Evolutionary conservation across 2,113 vertebrate species (phyloP), one percentile per base, ranked within the genome.

Genomic region (Beaufortia kweichowensis): DNA sequence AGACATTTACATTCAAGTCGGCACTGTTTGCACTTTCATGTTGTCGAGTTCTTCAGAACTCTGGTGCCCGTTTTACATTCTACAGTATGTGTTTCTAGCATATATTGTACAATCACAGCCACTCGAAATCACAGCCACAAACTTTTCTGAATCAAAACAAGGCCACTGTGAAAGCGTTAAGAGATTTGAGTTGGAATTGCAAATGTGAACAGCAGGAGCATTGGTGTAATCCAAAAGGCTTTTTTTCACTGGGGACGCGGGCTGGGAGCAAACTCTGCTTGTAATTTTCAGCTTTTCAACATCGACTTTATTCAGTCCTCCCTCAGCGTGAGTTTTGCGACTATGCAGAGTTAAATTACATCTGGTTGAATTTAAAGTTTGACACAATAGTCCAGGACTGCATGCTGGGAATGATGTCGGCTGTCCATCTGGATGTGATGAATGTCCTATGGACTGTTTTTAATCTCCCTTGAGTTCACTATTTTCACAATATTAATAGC

Each of bases 201-300:
- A 80, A 68, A 83, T 81, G 79, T 78, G 79, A 83, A 24, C 79
- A 83, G 75, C 62, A 57, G 81, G 63, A 71, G 39, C 33, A 21
- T 60, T 31, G 33, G 29, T 73, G 56, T 53, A 67, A 81, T 78
- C 56, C 63, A 82, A 64, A 41, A 17, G 55, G 59, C 46, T 77
- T 78, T 82, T n/a, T 29, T 79, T 71, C 28, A 69, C 68, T 72
- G 70, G 48, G 63, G 41, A 74, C 15, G 19, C 64, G 8, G 64
- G 43, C 31, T 81, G 48, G 61, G 57, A 61, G 61, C 68, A 29
- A 41, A 62, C 61, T 50, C 59, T 72, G 39, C 69, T 70, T 57
- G 50, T 50, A 63, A 75, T 33, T 61, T 73, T 61, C 31, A 56
- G 24, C 60, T 43, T 79, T 76, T 60, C 50, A 23, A 3, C 24